Base-by-base conservation (phyloP, 2,888 invertebrate species). In the Eugnorisma glareosa region DNA sequence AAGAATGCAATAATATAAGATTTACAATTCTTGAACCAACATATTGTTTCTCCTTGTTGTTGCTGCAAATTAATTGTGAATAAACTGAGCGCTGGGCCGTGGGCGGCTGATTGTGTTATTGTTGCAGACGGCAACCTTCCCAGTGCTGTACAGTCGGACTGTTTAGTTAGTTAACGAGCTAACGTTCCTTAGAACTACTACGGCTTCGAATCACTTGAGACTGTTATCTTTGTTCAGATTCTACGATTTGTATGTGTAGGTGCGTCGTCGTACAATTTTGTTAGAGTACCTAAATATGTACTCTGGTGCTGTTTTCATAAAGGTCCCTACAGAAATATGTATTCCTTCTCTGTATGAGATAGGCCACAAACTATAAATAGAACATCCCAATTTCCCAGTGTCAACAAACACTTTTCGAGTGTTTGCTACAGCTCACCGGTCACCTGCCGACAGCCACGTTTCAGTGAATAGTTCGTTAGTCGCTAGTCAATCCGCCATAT, bases 61-160 rank as follows among this genome's bases (percentile, higher is more conserved):
- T 70, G n/a, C 28, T 63, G 61, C 18, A 24, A 69, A 69, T 21
- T 70, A 54, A 51, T 73, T 45, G 59, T 70, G 45, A 54, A n/a
- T 40, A 8, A 18, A 13, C 18, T 6, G 2, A 13, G 24, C 24
- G 48, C 28, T 35, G 21, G 28, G 40, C n/a, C 21, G 15, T 35
- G 24, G 24, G 28, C 3, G 21, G 31, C 31, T 43, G 35, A 35
- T 21, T 35, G 5, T 21, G 28, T 13, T 43, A 37, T 68, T 37
- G 61, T 54, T 21, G 31, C 40, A 11, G 31, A 1, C 67, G 51
- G n/a, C 35, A 21, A 24, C 18, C 2, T 21, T 45, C 43, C n/a
- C 51, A 21, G 48, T 43, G n/a, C 48, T 45, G n/a, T 10, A 1
- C n/a, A 43, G 8, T 28, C 6, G 37, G 24, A 15, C 15, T 21